Evolutionary conservation across 2,797 vertebrate genomes (phyloP).

Genomic region (Rhinoraja longicauda): DNA sequence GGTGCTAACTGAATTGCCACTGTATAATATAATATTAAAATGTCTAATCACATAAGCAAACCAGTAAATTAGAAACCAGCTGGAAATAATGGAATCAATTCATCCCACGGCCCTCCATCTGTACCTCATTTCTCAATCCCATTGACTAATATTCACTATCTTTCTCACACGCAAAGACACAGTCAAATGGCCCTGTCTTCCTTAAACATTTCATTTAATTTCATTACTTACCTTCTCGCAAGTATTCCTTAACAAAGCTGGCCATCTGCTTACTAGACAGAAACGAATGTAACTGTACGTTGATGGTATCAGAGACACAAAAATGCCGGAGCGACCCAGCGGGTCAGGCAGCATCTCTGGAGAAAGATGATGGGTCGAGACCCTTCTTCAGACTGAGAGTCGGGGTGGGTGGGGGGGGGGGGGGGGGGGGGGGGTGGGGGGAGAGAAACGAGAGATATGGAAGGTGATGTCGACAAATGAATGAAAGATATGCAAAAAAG

Average conservation of each 20-base stretch:
- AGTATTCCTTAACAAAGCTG: background rate
- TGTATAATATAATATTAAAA: slow-evolving; percentile 19
- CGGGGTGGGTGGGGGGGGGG: no score
- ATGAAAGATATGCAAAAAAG: no score
- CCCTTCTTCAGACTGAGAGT: no score
- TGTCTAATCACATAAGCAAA: background rate
- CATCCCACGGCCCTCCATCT: background rate
- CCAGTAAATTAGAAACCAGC: background rate
- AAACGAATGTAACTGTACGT: background rate
- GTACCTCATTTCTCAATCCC: background rate
- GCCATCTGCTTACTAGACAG: background rate
- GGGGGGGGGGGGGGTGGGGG: no score
- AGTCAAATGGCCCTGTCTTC: background rate
- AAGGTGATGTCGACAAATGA: no score
- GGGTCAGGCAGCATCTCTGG: no score
- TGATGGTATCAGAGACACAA: background rate
- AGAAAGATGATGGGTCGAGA: no score
- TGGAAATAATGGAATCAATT: slow-evolving; percentile 14
- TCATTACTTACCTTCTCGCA: background rate
- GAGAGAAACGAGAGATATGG: no score
- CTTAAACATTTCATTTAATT: background rate
- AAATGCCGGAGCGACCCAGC: no score
- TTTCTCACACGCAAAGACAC: background rate
- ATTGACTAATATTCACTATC: background rate
- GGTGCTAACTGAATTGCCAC: background rate